Conservation (phyloP, 2,113 vertebrate species). For the Callaeas wilsoni region DNA sequence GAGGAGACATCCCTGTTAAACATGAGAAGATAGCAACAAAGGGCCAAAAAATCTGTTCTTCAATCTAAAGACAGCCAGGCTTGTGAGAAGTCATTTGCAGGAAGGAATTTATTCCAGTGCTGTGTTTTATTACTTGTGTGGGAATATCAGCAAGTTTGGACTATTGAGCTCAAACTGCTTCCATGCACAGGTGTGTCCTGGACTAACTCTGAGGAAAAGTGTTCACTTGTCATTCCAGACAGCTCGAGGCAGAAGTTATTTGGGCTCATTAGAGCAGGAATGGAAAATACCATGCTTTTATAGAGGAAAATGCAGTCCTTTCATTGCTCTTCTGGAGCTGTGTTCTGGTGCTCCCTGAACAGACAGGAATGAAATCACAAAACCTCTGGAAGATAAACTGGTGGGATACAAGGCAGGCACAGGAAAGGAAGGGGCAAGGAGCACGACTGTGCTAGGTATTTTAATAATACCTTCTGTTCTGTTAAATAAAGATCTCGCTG, state of each 20-base stretch:
- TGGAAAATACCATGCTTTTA: not conserved
- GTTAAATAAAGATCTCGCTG: not conserved
- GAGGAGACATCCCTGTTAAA: not conserved
- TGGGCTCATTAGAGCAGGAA: not conserved
- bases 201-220: not conserved
- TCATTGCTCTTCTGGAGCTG: not conserved
- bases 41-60: not conserved
- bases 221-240: not conserved
- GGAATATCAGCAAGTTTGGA: not conserved
- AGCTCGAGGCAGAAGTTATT: not conserved
- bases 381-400: not conserved
- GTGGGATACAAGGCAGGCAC: not conserved
- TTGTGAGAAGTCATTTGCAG: not conserved
- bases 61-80: not conserved
- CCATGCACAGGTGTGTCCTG: not conserved
- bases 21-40: not conserved
- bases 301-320: not conserved
- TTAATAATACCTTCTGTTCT: not conserved
- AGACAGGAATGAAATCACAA: not conserved
- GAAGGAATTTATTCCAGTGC: not conserved
- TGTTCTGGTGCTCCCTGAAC: not conserved
- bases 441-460: rapidly evolving
- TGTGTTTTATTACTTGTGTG: not conserved
- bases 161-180: not conserved
- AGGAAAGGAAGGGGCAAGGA: not conserved